phyloP scores from a whole-genome alignment of 2,113 vertebrate genomes.

The Argyrosomus japonicus region DNA sequence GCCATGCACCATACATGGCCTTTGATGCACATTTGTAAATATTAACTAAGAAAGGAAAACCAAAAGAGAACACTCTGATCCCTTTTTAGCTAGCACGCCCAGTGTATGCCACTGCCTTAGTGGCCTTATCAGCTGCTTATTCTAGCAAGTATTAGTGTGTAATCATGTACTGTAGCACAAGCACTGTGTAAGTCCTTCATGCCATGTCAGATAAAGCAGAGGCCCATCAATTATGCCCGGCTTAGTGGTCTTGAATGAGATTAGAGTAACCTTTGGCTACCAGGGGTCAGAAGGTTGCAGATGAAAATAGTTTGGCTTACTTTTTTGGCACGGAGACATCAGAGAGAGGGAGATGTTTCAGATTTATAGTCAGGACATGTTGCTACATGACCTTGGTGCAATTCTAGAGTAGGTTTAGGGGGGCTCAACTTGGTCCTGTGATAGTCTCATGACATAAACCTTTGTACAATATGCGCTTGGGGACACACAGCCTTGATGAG shows the following conservation, averaged over 20 bases:
- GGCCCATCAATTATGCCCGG: slow-evolving; percentile 61
- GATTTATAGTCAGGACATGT: slow-evolving; percentile 35
- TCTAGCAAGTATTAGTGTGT: slow-evolving; percentile 29
- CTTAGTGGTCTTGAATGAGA: slow-evolving; percentile 72
- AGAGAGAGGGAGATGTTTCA: slow-evolving; percentile 35
- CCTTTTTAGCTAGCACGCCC: neutral
- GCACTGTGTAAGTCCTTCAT: slow-evolving; percentile 54
- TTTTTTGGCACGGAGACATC: slow-evolving; percentile 48
- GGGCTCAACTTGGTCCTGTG: slow-evolving; percentile 27
- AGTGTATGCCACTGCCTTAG: neutral
- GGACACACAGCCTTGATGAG: neutral
- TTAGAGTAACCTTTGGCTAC: slow-evolving; percentile 64
- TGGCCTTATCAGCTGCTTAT: slow-evolving; percentile 33
- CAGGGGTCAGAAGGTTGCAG: slow-evolving; percentile 46
- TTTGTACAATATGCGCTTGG: slow-evolving; percentile 1
- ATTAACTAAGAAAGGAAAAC: neutral
- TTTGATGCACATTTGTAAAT: neutral
- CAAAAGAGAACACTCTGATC: neutral
- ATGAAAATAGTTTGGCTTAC: slow-evolving; percentile 70
- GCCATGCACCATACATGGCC: too few species aligned
- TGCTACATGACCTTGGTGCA: slow-evolving; percentile 42
- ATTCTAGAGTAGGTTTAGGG: slow-evolving; percentile 26
- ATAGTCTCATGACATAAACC: slow-evolving; percentile 4
- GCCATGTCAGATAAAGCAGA: slow-evolving; percentile 66
- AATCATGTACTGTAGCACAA: slow-evolving; percentile 25